These are phyloP conservation scores for Papilio xuthus DNA, from an alignment of 1,140 invertebrate species.

Conservation along the genomic window DNA sequence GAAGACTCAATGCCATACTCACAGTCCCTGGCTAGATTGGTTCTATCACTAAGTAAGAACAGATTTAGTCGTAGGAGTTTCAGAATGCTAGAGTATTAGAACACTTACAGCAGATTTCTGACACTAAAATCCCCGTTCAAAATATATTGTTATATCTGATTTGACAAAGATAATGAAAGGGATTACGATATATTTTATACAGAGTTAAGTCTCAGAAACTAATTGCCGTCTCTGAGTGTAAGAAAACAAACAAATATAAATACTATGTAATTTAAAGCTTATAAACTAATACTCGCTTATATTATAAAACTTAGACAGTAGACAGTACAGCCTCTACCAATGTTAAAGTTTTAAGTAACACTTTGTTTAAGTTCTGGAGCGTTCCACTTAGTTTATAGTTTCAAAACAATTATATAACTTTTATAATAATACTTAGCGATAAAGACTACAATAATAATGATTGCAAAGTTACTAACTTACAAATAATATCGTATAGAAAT, in stretches of 20 bases:
- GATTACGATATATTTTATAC: too few relatives aligned
- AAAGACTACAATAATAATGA: constrained; percentile 1
- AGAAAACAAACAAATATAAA: not conserved
- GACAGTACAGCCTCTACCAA: not conserved
- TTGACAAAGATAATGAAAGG: too few relatives aligned
- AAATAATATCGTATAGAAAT: not conserved
- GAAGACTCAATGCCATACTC: too few relatives aligned
- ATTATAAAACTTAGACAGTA: constrained; percentile 12
- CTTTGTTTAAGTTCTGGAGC: constrained; percentile 1
- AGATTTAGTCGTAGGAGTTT: too few relatives aligned
- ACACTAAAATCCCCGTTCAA: too few relatives aligned
- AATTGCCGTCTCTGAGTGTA: not conserved
- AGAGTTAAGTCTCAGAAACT: too few relatives aligned
- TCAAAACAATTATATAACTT: constrained; percentile 12
- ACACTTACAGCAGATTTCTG: too few relatives aligned
- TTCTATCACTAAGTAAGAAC: too few relatives aligned
- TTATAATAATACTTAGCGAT: constrained; percentile 17
- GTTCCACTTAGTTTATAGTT: constrained; percentile 25
- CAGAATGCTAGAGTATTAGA: too few relatives aligned
- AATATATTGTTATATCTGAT: too few relatives aligned
- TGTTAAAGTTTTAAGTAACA: constrained; percentile 25
- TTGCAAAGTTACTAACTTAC: not conserved
- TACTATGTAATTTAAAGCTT: not conserved
- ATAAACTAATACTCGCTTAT: not conserved
- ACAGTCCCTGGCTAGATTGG: too few relatives aligned